These are phyloP conservation scores for Xerus inauris DNA, from an alignment of 2,113 vertebrate species.

Conservation along the genomic window DNA sequence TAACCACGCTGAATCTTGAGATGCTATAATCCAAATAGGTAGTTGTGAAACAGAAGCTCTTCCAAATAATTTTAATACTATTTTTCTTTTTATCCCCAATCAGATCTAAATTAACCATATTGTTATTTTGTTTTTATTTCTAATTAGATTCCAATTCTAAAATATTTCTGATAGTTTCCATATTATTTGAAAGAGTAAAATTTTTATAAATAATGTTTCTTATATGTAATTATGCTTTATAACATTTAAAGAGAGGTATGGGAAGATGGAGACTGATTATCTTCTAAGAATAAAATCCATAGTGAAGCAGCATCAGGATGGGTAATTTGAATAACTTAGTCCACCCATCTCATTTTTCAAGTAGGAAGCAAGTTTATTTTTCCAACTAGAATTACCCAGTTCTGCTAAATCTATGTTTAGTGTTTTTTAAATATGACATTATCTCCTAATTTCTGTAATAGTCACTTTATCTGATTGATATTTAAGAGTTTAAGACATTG, in stretches of 20 bases:
- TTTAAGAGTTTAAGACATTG: neutral
- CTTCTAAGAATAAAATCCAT: neutral
- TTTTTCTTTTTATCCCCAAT: neutral
- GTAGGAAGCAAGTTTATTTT: neutral
- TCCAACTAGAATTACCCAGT: neutral
- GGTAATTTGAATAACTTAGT: neutral
- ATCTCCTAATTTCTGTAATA: neutral
- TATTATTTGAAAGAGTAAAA: neutral
- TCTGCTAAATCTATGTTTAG: neutral
- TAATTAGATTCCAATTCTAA: conserved; percentile 21
- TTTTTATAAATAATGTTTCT: neutral
- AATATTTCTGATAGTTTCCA: neutral
- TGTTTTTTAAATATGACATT: neutral
- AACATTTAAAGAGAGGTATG: neutral
- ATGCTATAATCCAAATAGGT: neutral
- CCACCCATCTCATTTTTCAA: neutral
- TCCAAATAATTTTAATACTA: neutral
- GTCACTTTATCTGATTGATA: conserved; percentile 5
- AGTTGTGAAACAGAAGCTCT: neutral
- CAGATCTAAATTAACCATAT: neutral
- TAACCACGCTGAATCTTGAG: neutral
- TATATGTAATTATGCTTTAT: neutral
- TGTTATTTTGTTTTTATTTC: neutral
- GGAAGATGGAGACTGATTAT: neutral
- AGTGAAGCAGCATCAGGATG: neutral